Base-by-base conservation (phyloP, 2,797 vertebrate species). In the Gadopsis bispinosus region DNA sequence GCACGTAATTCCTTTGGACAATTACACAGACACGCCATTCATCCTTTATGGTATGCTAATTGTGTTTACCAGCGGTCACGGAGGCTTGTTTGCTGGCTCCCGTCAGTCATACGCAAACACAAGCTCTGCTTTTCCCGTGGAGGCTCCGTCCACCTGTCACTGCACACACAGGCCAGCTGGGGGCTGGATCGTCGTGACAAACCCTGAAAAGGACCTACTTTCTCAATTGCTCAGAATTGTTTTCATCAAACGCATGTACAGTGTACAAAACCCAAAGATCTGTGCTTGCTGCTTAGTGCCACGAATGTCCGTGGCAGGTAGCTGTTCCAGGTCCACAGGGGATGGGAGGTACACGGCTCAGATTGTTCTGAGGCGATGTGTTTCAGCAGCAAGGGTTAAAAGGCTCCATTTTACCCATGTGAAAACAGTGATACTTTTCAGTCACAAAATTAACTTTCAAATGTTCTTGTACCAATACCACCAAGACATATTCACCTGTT, bases 21-120 rank as follows among this genome's bases (percentile, higher is more conserved):
- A 69, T 86, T 68, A 84, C 82, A 82, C 80, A 88, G 81, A 69
- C 69, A 31, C 3, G 14, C 53, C 78, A 65, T 86, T 89, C 65
- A 54, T 89, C 87, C 90, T 78, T 82, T 61, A 82, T 72, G 77
- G 58, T 71, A 72, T 50, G 68, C 48, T 88, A 87, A 91, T 91
- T 88, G 84, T 87, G 83, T 89, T 92, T 91, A 75, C 71, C 37
- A 67, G 72, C 22, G 5, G 77, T 83, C 66, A 72, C 26, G 1
- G 80, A 41, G 39, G 58, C 66, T 77, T 69, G 73, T 87, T 83
- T 73, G 65, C 55, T n/a, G 66, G 54, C 62, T 83, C 19, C 41
- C 16, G 39, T 78, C 69, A 80, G 47, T 84, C 61, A 37, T 11
- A 19, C 26, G 4, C 58, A 62, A 59, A 75, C 63, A 35, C 4